Evolutionary conservation across 2,113 vertebrate genomes (phyloP).

Genomic region (Odontesthes bonariensis): DNA sequence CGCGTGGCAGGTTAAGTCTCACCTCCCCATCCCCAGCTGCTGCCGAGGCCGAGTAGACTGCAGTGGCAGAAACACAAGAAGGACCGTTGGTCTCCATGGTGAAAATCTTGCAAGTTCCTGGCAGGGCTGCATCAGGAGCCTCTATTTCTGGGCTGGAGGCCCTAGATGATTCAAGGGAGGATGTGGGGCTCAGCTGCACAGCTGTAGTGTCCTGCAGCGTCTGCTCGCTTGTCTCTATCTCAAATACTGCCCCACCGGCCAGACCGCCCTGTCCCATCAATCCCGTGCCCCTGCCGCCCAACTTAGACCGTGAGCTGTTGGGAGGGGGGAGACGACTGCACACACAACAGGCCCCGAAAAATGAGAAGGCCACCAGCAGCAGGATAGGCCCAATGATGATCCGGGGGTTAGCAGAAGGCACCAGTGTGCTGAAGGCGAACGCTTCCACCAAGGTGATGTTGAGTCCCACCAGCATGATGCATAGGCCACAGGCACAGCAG

Average conservation of each 20-base stretch:
- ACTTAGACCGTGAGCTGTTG: constrained; percentile 78
- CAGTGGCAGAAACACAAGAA: constrained; percentile 47
- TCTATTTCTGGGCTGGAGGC: constrained; percentile 84
- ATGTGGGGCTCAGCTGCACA: constrained; percentile 93
- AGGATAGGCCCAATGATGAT: constrained; percentile 93
- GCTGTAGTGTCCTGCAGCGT: constrained; percentile 95
- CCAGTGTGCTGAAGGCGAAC: constrained; percentile 90
- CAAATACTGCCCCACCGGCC: constrained; percentile 85
- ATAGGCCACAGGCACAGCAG: constrained; percentile 97
- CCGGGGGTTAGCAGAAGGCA: constrained; percentile 90
- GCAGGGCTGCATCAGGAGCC: constrained; percentile 30
- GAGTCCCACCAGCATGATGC: constrained; percentile 96
- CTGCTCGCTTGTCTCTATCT: constrained; percentile 97
- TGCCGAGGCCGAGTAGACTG: constrained; percentile 72
- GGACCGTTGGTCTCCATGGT: constrained; percentile 79
- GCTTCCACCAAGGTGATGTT: constrained; percentile 97
- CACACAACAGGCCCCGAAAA: constrained; percentile 93
- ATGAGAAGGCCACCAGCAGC: constrained; percentile 90
- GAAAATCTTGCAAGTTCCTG: constrained; percentile 73
- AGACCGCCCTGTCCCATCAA: constrained; percentile 82
- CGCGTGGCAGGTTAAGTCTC: constrained; percentile 79
- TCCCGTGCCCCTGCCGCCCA: constrained; percentile 80
- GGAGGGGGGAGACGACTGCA: constrained; percentile 88
- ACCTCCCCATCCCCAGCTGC: constrained; percentile 75
- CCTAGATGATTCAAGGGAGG: constrained; percentile 88